Evolutionary conservation across 2,888 invertebrate genomes (phyloP).

Genomic region (Biston betularia): DNA sequence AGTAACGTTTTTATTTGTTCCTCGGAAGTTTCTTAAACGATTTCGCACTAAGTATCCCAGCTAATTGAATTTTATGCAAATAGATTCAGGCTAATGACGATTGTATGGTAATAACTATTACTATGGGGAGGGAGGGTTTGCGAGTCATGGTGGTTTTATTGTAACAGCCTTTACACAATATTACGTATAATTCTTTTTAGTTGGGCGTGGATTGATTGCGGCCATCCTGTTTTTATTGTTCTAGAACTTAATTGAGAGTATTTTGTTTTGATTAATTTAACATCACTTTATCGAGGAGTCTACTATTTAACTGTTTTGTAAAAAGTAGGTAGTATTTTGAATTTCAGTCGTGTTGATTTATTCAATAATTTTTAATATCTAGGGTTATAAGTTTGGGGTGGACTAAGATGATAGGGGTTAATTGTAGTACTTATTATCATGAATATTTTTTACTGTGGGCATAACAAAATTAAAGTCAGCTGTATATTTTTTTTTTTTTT

Average conservation of each 20-base stretch:
- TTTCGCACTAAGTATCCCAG: slow-evolving; percentile 59
- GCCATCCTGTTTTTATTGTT: slow-evolving; percentile 4
- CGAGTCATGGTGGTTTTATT: slow-evolving; percentile 36
- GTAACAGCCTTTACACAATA: slow-evolving; percentile 20
- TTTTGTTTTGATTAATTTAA: too few relatives aligned
- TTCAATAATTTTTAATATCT: too few relatives aligned
- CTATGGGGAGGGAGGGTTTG: slow-evolving; percentile 29
- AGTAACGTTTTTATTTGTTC: slow-evolving; percentile 30
- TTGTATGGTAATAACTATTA: slow-evolving; percentile 45
- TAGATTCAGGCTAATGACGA: slow-evolving; percentile 63
- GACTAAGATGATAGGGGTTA: too few relatives aligned
- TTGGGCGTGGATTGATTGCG: slow-evolving; percentile 27
- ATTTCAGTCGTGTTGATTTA: too few relatives aligned
- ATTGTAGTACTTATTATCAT: too few relatives aligned
- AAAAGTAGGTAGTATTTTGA: too few relatives aligned
- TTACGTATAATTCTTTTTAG: slow-evolving; percentile 13
- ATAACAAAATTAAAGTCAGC: too few relatives aligned
- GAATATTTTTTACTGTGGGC: too few relatives aligned
- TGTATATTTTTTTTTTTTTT: too few relatives aligned
- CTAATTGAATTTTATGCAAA: slow-evolving; percentile 69
- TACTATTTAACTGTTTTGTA: too few relatives aligned
- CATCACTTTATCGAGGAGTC: too few relatives aligned
- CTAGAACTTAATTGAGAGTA: neutral
- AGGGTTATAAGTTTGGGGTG: too few relatives aligned
- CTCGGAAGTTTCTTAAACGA: slow-evolving; percentile 57